Percentiles rank a stretch among this genome's conserved stretches.
These are phyloP conservation scores for Chloroclysta siterata DNA, from an alignment of 2,888 invertebrate genomes.

Conservation along the genomic window DNA sequence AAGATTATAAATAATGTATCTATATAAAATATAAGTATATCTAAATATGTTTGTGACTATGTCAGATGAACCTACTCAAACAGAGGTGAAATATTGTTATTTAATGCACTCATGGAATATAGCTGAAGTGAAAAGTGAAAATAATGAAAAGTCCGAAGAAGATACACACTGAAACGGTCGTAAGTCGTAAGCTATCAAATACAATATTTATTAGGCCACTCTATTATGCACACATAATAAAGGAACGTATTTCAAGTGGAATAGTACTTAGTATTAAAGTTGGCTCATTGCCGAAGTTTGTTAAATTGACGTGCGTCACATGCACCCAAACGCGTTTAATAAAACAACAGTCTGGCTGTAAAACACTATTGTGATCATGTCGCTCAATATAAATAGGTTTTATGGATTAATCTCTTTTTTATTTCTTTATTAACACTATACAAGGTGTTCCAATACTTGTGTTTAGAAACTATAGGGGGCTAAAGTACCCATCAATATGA, in stretches of 20 bases:
- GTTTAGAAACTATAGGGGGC: no score
- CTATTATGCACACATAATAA: constrained; percentile 10
- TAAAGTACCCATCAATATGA: no score
- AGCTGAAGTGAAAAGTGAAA: neutral
- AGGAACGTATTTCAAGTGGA: constrained; percentile 30
- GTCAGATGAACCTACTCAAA: neutral
- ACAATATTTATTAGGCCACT: neutral
- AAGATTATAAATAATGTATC: no score
- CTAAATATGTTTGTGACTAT: no score
- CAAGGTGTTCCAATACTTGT: no score
- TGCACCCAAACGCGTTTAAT: constrained; percentile 56
- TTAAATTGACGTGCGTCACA: constrained; percentile 58
- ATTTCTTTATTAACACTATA: no score
- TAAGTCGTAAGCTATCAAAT: constrained; percentile 4
- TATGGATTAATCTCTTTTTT: no score
- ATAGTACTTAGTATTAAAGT: constrained; percentile 28
- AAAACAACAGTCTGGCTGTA: constrained; percentile 50
- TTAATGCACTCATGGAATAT: neutral
- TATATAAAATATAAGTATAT: neutral
- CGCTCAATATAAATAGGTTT: constrained; percentile 32
- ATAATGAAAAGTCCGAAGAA: neutral
- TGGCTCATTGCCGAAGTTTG: constrained; percentile 42
- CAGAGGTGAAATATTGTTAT: neutral
- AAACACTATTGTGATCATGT: constrained; percentile 47
- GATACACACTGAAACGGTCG: neutral